Base-by-base conservation (phyloP, 2,113 vertebrate genomes). In the Scomber japonicus region DNA sequence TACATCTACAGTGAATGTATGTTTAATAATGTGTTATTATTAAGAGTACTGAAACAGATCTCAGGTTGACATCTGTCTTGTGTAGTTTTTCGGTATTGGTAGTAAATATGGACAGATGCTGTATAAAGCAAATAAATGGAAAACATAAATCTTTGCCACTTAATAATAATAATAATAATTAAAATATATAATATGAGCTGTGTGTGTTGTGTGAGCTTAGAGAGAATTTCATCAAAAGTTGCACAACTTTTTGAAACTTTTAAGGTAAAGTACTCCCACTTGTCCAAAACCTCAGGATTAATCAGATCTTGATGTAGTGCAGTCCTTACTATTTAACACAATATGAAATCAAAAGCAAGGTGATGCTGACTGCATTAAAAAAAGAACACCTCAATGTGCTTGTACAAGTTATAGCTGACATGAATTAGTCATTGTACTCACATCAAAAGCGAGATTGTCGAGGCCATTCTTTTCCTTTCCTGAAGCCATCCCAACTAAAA, bases 391-490 rank as follows among this genome's bases (percentile, higher is more conserved):
- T 44, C 24, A 40, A 78, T 27, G 51, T 55, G 21, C 17, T 30
- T 8, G 13, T 7, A 56, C 13, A 2, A 6, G 12, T 15, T 9
- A 15, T 53, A 31, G 35, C 48, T 24, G 12, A 51, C 19, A 64
- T 16, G 5, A 55, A 72, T 7, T 21, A 17, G 11, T 19, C 2
- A 30, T 30, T 48, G 6, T 72, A 91, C 90, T 84, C 40, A 91
- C 91, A 45, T 87, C 67, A 81, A 87, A 89, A 9, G 31, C 73
- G 48, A 24, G 62, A 76, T 82, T 82, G 50, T 85, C 40, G 0
- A 54, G 3, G 6, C 75, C 83, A 44, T 10, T 0, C 5, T 11
- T 66, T 65, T 65, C 31, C 35, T 70, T 0, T 16, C 0, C 10
- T 45, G 46, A 49, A 66, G 67, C 51, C 83, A 90, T 84, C 3